These are phyloP conservation scores for Phrynocephalus guinanensis DNA, from an alignment of 2,797 vertebrate genomes.

Conservation along the genomic window DNA sequence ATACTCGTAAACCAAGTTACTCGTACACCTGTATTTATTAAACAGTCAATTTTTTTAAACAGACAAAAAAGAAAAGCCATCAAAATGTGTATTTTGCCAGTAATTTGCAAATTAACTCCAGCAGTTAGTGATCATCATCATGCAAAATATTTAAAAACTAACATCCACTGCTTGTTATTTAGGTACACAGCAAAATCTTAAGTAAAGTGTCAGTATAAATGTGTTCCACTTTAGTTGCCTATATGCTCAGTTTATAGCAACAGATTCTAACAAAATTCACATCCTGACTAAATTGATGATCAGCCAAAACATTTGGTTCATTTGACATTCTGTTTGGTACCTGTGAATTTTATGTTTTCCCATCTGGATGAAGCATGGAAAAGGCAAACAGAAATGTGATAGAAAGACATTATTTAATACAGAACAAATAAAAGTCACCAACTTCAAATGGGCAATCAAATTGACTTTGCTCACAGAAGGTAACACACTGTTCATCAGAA, in stretches of 20 bases:
- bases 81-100: neutral
- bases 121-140: constrained; percentile 45
- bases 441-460: constrained; percentile 29
- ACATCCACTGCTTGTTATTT: constrained; percentile 43
- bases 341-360: constrained; percentile 61
- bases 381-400: constrained; percentile 64
- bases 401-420: constrained; percentile 60
- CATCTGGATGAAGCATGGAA: constrained; percentile 60
- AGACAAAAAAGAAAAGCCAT: constrained; percentile 26
- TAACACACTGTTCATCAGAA: constrained; percentile 4
- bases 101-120: constrained; percentile 52
- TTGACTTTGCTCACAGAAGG: constrained; percentile 38
- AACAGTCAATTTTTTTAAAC: neutral
- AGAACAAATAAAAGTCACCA: constrained; percentile 52
- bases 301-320: constrained; percentile 58
- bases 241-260: constrained; percentile 36
- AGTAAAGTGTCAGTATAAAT: constrained; percentile 58
- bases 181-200: constrained; percentile 53
- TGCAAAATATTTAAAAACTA: constrained; percentile 30
- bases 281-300: constrained; percentile 23
- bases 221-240: constrained; percentile 45
- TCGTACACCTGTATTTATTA: too few species aligned
- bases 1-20: too few species aligned
- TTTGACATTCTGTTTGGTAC: constrained; percentile 56
- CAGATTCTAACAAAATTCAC: constrained; percentile 22